Evolutionary conservation across 2,797 vertebrate species (phyloP).

Genomic region (Dipus sagitta): DNA sequence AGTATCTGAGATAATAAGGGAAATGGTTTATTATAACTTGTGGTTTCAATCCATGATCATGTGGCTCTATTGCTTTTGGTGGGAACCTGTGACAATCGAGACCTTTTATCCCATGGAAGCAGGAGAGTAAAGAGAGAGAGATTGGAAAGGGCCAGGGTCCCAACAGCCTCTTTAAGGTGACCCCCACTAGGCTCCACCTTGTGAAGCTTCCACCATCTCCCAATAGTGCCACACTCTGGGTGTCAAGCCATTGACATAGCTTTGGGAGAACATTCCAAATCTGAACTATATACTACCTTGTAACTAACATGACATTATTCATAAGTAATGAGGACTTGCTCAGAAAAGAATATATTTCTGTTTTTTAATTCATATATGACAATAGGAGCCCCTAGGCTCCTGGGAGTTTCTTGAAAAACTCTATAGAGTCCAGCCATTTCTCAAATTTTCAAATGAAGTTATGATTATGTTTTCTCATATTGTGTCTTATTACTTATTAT

Average conservation of each 20-base stretch:
- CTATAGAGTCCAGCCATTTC: neutral
- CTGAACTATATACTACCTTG: neutral
- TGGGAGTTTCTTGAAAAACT: conserved; percentile 35
- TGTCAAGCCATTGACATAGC: neutral
- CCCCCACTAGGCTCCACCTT: neutral
- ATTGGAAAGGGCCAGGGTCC: neutral
- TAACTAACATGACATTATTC: neutral
- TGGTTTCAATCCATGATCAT: neutral
- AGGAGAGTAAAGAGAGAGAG: neutral
- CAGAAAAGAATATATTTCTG: neutral
- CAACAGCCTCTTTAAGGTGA: neutral
- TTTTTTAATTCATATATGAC: neutral
- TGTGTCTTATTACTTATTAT: neutral
- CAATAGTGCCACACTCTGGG: neutral
- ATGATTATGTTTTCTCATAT: neutral
- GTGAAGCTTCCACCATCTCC: no score
- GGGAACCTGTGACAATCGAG: neutral
- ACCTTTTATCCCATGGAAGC: neutral
- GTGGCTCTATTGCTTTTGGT: neutral
- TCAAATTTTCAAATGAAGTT: conserved; percentile 25
- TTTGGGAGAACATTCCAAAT: neutral
- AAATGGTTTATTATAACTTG: neutral
- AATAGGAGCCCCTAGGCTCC: neutral
- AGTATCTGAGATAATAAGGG: neutral
- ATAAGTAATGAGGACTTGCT: neutral